phyloP scores from a whole-genome alignment of 2,113 vertebrate genomes.

The Eulemur macaco region DNA sequence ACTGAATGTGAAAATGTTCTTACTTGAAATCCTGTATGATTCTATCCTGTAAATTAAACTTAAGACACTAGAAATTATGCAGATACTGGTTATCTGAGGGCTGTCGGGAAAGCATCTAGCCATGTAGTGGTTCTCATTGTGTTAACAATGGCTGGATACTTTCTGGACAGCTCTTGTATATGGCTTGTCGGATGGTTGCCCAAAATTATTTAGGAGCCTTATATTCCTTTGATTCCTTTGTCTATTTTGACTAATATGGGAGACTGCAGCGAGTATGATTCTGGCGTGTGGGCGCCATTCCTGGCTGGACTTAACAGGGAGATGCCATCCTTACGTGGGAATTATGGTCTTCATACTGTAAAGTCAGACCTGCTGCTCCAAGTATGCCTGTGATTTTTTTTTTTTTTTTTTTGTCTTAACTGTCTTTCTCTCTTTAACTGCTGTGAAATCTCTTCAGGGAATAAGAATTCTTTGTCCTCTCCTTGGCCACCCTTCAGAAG shows the following conservation, averaged over 20 bases:
- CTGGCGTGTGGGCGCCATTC: rapidly evolving
- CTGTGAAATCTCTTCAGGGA: background rate
- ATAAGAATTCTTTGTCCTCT: background rate
- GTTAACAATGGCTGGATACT: too few relatives aligned
- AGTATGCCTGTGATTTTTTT: rapidly evolving
- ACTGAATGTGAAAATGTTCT: background rate
- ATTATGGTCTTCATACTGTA: background rate
- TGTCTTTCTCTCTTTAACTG: background rate
- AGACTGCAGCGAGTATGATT: rapidly evolving
- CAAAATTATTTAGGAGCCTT: background rate
- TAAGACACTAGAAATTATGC: background rate
- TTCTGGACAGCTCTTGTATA: too few relatives aligned
- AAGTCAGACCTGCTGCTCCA: background rate
- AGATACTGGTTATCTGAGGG: background rate
- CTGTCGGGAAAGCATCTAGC: too few relatives aligned
- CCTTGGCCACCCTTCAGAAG: background rate
- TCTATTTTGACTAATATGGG: background rate
- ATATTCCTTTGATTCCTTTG: background rate
- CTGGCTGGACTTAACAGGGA: background rate
- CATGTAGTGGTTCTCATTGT: too few relatives aligned
- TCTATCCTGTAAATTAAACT: background rate
- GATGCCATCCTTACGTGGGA: rapidly evolving
- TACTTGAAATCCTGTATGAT: background rate
- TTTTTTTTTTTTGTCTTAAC: background rate
- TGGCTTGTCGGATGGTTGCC: background rate